phyloP scores from a whole-genome alignment of 2,888 invertebrate species.

The Drosophila mayaguana region DNA sequence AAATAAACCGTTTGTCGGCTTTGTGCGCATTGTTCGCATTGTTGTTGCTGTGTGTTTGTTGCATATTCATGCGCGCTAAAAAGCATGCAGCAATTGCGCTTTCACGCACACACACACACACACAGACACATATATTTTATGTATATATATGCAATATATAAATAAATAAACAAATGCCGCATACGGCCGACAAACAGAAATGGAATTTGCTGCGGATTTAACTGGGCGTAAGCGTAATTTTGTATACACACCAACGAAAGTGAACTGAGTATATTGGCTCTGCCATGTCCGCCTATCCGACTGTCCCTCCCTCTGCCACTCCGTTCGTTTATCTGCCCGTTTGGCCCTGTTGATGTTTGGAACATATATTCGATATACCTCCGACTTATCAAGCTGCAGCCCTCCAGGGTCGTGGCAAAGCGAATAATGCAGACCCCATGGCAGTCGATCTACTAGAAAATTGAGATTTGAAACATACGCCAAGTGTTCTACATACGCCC shows the following conservation, averaged over 20 bases:
- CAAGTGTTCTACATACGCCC: too few relatives aligned
- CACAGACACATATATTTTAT: not conserved
- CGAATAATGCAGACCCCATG: too few relatives aligned
- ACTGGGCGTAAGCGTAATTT: slow-evolving; percentile 65
- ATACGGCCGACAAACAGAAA: slow-evolving; percentile 31
- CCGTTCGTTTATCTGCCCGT: too few relatives aligned
- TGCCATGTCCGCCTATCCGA: too few relatives aligned
- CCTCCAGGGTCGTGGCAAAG: too few relatives aligned
- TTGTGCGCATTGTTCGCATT: slow-evolving; percentile 38
- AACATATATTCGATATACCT: too few relatives aligned
- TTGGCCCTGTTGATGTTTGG: too few relatives aligned
- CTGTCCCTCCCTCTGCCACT: too few relatives aligned
- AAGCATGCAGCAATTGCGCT: slow-evolving; percentile 50
- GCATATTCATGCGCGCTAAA: slow-evolving; percentile 56
- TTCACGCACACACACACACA: not conserved
- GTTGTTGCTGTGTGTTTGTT: slow-evolving; percentile 28
- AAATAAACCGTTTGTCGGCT: slow-evolving; percentile 38
- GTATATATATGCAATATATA: slow-evolving; percentile 10
- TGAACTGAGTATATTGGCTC: too few relatives aligned
- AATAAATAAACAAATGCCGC: slow-evolving; percentile 53
- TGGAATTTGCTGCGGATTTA: slow-evolving; percentile 42
- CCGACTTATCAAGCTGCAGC: too few relatives aligned
- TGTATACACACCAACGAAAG: not conserved
- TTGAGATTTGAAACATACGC: too few relatives aligned
- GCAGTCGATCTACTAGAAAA: too few relatives aligned